Conservation (phyloP, 1,140 invertebrate genomes). For the Coboldia fuscipes region DNA sequence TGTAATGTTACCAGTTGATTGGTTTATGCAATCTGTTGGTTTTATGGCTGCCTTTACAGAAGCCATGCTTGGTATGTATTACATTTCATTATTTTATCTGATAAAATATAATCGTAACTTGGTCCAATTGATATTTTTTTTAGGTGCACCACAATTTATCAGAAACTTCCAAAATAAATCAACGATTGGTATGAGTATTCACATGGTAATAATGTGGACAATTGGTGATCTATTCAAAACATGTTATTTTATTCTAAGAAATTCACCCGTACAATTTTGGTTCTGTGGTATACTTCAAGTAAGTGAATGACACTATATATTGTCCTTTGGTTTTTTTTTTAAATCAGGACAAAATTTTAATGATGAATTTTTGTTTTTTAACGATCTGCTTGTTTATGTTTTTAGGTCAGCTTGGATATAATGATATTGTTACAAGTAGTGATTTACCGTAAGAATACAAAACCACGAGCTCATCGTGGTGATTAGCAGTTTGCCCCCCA, state of each 20-base stretch:
- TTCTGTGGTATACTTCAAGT: constrained; percentile 89
- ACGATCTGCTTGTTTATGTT: constrained; percentile 1
- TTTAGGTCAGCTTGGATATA: constrained; percentile 22
- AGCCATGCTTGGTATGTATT: constrained; percentile 62
- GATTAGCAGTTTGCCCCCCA: constrained; percentile 37
- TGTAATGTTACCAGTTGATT: constrained; percentile 53
- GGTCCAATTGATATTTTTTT: constrained; percentile 2
- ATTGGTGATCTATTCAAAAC: constrained; percentile 93
- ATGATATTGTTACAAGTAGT: constrained; percentile 34
- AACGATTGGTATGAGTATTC: constrained; percentile 46
- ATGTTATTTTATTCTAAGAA: constrained; percentile 75
- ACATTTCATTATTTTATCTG: constrained; percentile 1
- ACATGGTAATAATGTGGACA: constrained; percentile 96
- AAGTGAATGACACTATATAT: constrained; percentile 44
- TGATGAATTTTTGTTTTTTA: too few relatives aligned
- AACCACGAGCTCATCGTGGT: constrained; percentile 31
- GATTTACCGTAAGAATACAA: constrained; percentile 36
- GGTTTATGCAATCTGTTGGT: constrained; percentile 77
- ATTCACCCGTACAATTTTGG: constrained; percentile 87
- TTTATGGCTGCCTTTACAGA: constrained; percentile 90
- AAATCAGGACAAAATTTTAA: too few relatives aligned
- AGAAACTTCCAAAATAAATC: constrained; percentile 64
- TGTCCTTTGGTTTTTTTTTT: constrained; percentile 38
- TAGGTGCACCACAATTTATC: constrained; percentile 64
- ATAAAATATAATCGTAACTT: constrained; percentile 4